Evolutionary conservation across 2,113 vertebrate genomes (phyloP).

Genomic region (Neolamprologus cancellatus): DNA sequence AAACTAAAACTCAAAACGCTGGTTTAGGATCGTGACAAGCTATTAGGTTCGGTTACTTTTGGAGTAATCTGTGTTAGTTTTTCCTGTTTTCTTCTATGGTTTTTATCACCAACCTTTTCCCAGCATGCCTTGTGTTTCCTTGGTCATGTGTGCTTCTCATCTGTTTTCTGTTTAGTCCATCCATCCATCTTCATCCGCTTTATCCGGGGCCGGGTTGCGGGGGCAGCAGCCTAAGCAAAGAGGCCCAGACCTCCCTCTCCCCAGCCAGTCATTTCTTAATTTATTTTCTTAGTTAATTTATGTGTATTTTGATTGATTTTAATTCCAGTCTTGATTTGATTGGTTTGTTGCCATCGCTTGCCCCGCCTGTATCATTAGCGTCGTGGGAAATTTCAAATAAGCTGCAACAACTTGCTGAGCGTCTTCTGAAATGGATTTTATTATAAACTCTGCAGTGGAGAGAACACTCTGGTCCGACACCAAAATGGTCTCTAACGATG

Average conservation of each 20-base stretch:
- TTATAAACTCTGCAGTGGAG: neutral
- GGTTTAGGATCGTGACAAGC: no score
- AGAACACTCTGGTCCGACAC: fast-evolving
- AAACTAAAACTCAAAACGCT: no score
- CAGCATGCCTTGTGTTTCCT: neutral
- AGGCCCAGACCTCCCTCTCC: no score
- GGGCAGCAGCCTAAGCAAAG: no score
- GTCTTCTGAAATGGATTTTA: neutral
- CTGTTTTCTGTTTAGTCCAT: neutral
- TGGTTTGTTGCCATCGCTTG: neutral
- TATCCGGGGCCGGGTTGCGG: no score
- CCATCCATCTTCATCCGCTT: no score
- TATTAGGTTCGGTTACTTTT: neutral
- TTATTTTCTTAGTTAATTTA: neutral
- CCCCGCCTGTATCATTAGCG: fast-evolving
- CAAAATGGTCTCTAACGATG: neutral
- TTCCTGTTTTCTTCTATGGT: neutral
- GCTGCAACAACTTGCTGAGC: neutral
- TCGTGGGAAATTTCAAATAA: fast-evolving
- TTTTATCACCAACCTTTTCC: neutral
- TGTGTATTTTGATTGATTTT: neutral
- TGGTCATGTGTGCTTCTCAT: neutral
- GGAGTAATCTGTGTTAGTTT: neutral
- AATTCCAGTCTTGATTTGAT: fast-evolving
- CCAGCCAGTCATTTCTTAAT: neutral